Evolutionary conservation across 2,888 invertebrate genomes (phyloP), one percentile per base, ranked within the genome.

Genomic region (Mythimna vitellina): DNA sequence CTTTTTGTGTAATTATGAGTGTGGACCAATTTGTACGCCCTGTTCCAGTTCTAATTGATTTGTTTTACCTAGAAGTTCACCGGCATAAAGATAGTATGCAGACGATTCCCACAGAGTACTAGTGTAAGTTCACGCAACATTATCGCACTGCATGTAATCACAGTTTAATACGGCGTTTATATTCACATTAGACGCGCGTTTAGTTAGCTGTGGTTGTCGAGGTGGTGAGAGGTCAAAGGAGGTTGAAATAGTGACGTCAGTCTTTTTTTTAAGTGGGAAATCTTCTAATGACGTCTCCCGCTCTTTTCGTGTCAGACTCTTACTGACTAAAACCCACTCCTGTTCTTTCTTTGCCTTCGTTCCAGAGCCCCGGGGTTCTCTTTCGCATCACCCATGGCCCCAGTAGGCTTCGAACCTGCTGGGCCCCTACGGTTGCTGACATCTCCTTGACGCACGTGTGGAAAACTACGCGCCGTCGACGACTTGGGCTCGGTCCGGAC

Each of bases 131-230:
- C 70, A 68, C 78, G 78, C 73, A 70, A 70, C 67, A 64, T 73
- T 73, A 81, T 77, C 81, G 17, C 65, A 77, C 68, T 25, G 81
- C 82, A 32, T 81, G 68, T 70, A 70, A 84, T 81, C 70, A 61
- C 42, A 49, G 56, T 61, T 66, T 84, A 77, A 81, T 81, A 54
- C 81, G 82, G 49, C 71, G 57, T 56, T 78, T 78, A 78, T 66
- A 77, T 77, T 81, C 82, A 77, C 82, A 78, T 78, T 78, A 78
- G 71, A 51, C 32, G 22, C 65, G 78, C 65, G 65, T 61, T 76
- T 62, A 42, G 46, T 65, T 76, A 54, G 46, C 38, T 76, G 46
- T 69, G 64, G 38, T 49, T 32, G 38, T 32, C 32, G 54, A 7
- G 49, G 20, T 38, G 64, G 12, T 14, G 73, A 35, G 76, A 38